Conservation (phyloP, 1,140 invertebrate species). For the Arion vulgaris region DNA sequence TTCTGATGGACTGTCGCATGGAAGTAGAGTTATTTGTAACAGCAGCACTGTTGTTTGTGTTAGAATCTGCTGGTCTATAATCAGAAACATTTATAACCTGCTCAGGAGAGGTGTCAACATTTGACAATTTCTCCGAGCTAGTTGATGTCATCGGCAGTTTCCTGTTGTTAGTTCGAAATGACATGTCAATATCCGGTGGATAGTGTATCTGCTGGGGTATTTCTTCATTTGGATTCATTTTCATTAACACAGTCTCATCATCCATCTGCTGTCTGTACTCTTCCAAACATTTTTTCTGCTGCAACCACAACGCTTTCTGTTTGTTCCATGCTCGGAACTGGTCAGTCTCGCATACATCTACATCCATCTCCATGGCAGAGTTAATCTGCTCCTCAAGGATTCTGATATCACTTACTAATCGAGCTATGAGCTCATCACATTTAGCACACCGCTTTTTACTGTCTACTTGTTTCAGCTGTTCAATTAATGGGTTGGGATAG, state of each 20-base stretch:
- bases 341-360: slow-evolving; percentile 47
- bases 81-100: not conserved
- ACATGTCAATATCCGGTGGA: slow-evolving; percentile 36
- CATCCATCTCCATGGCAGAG: slow-evolving; percentile 44
- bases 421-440: slow-evolving; percentile 46
- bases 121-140: slow-evolving; percentile 5
- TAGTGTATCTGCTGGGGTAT: slow-evolving; percentile 37
- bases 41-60: not conserved
- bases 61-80: not conserved
- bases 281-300: slow-evolving; percentile 49
- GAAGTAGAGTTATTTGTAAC: not conserved
- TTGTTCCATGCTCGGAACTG: slow-evolving; percentile 48
- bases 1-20: not conserved
- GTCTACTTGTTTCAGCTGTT: slow-evolving; percentile 46
- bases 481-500: slow-evolving; percentile 3
- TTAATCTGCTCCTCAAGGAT: slow-evolving; percentile 49
- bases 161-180: not conserved
- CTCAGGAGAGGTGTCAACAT: not conserved
- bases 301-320: slow-evolving; percentile 47
- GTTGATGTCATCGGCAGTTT: not conserved
- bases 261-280: slow-evolving; percentile 45
- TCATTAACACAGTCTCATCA: slow-evolving; percentile 5
- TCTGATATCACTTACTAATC: slow-evolving; percentile 48
- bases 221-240: slow-evolving; percentile 1
- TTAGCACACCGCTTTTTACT: slow-evolving; percentile 48